Evolutionary conservation across 2,113 vertebrate genomes (phyloP), one percentile per base, ranked within the genome.

Genomic region (Corythornis madagascariensis): DNA sequence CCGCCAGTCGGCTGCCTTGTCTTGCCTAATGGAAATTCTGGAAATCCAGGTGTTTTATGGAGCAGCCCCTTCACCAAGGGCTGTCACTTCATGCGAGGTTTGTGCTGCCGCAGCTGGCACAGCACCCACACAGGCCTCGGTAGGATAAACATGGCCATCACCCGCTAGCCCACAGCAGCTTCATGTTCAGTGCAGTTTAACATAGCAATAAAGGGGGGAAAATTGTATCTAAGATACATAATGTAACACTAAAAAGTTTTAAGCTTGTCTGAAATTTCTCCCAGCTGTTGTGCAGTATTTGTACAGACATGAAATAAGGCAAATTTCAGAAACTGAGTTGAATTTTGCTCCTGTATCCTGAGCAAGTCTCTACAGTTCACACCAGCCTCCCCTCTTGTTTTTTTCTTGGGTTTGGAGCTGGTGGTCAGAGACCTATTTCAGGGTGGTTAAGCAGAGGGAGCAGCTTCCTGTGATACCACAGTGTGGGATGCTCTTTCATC

Each of bases 371-470:
- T n/a, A 55, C 80, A 57, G 24, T 0, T 40, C 74, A 43, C 72
- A 9, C 4, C 0, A 1, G 45, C 45, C 47, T 43, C 48, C 8
- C 5, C 25, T n/a, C 52, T 74, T 0, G 0, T 9, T 43, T 38
- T 38, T 38, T 38, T 38, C 10, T 38, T 38, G 38, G 56, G 19
- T 42, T 45, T 1, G 1, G 48, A 28, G 40, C 69, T 20, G 74
- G 47, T 14, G 61, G 53, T 47, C 47, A 63, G 29, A 17, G 55
- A 28, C 33, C 2, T 2, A 4, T 11, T 8, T 33, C 0, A 7
- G 42, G 35, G 14, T 10, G 45, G 28, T 15, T 4, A 10, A 40
- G 59, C 1, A 1, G 43, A 13, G 20, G 50, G 56, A 64, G 31
- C 50, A 57, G 70, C 47, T 42, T 33, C 55, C 16, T 6, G 0